These are phyloP conservation scores for Eucidaris tribuloides DNA, from an alignment of 35 echinoderm and acorn worm genomes.

Conservation along the genomic window DNA sequence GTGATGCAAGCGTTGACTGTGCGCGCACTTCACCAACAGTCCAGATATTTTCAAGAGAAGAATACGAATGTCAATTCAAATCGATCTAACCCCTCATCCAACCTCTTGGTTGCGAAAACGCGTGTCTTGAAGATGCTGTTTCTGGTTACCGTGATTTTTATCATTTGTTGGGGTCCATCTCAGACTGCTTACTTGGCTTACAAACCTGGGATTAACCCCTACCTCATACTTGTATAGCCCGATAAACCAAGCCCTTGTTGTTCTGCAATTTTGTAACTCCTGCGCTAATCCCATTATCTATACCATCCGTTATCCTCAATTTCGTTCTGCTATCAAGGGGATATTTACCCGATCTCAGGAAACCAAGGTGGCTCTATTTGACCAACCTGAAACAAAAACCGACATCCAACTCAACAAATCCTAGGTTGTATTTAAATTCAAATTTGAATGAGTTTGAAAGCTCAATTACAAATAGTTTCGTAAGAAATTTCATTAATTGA, in stretches of 20 bases:
- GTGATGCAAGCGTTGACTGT: neutral
- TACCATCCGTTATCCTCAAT: neutral
- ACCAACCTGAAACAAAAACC: no score
- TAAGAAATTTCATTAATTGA: no score
- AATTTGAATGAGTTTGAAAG: no score
- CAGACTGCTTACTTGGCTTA: neutral
- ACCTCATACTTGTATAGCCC: neutral
- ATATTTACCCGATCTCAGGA: no score
- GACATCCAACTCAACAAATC: no score
- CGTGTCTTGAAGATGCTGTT: conserved; percentile 11
- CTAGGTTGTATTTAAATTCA: no score
- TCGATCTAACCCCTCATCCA: neutral
- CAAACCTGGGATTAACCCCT: neutral
- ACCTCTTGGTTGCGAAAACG: neutral
- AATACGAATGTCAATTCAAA: neutral
- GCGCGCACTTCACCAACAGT: neutral
- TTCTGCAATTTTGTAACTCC: neutral
- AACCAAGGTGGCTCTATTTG: no score
- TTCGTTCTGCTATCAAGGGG: neutral
- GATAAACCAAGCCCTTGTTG: neutral
- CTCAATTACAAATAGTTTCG: no score
- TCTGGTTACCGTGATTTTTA: neutral
- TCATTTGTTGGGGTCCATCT: neutral
- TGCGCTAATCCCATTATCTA: conserved; percentile 7
- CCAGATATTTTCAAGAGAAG: neutral